phyloP scores from a whole-genome alignment of 2,888 invertebrate genomes.

The Myopa tessellatipennis region DNA sequence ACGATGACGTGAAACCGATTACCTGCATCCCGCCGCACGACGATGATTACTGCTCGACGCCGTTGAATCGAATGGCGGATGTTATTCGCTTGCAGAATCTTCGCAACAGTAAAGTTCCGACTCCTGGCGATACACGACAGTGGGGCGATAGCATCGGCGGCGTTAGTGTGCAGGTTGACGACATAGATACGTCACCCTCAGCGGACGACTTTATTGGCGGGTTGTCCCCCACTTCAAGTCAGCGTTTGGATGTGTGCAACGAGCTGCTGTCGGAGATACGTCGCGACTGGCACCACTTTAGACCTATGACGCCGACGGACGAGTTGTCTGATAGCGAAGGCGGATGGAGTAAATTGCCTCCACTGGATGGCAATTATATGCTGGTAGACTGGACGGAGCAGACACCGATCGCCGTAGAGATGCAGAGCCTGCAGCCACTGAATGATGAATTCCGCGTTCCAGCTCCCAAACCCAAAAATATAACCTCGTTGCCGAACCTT shows the following conservation, averaged over 20 bases:
- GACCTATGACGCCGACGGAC: conserved; percentile 66
- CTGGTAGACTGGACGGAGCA: conserved; percentile 63
- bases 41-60: conserved; percentile 39
- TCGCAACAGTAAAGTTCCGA: conserved; percentile 44
- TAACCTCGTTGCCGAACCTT: conserved; percentile 39
- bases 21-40: conserved; percentile 25
- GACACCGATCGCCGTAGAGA: conserved; percentile 64
- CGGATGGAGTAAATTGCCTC: conserved; percentile 47
- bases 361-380: conserved; percentile 43
- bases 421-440: conserved; percentile 55
- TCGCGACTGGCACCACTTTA: conserved; percentile 67
- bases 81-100: conserved; percentile 57
- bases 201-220: conserved; percentile 56
- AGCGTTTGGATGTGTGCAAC: conserved; percentile 62
- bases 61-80: conserved; percentile 59
- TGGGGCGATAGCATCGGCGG: conserved; percentile 18
- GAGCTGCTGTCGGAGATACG: conserved; percentile 65
- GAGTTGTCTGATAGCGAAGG: conserved; percentile 53
- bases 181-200: conserved; percentile 30
- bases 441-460: not conserved
- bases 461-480: conserved; percentile 43
- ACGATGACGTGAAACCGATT: not conserved
- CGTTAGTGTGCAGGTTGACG: conserved; percentile 47
- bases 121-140: not conserved
- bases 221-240: conserved; percentile 61